Conservation (phyloP, 2,113 vertebrate genomes). For the Gobius niger region DNA sequence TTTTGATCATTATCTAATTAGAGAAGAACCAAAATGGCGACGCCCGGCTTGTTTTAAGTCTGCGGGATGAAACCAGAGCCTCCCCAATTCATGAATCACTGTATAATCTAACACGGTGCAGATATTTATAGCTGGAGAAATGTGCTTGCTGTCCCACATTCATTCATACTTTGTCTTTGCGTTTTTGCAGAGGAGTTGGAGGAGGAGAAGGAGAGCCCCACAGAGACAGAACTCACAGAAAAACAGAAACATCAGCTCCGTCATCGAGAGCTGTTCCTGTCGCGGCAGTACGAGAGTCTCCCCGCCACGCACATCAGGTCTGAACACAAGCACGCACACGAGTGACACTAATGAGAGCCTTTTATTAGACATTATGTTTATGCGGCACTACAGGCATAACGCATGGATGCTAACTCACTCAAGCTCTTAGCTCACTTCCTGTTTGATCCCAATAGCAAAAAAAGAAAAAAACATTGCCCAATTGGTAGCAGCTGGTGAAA, state of each 20-base stretch:
- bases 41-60: too few species aligned
- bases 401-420: slow-evolving; percentile 37
- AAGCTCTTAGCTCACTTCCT: slow-evolving; percentile 36
- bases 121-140: too few species aligned
- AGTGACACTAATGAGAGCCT: too few species aligned
- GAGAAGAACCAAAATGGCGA: too few species aligned
- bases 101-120: too few species aligned
- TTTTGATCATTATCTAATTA: too few species aligned
- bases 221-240: slow-evolving; percentile 90
- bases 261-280: slow-evolving; percentile 95
- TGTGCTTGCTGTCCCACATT: background rate
- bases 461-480: too few species aligned
- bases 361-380: too few species aligned
- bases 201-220: slow-evolving; percentile 90
- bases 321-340: background rate
- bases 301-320: slow-evolving; percentile 95
- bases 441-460: slow-evolving; percentile 35
- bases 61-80: too few species aligned
- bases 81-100: too few species aligned
- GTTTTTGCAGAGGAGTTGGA: slow-evolving; percentile 90
- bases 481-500: too few species aligned
- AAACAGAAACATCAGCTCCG: slow-evolving; percentile 98
- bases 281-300: slow-evolving; percentile 94
- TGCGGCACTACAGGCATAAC: slow-evolving; percentile 21
- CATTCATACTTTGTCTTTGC: background rate